phyloP scores from a whole-genome alignment of 2,888 invertebrate species.

The Drosophila phalerata region DNA sequence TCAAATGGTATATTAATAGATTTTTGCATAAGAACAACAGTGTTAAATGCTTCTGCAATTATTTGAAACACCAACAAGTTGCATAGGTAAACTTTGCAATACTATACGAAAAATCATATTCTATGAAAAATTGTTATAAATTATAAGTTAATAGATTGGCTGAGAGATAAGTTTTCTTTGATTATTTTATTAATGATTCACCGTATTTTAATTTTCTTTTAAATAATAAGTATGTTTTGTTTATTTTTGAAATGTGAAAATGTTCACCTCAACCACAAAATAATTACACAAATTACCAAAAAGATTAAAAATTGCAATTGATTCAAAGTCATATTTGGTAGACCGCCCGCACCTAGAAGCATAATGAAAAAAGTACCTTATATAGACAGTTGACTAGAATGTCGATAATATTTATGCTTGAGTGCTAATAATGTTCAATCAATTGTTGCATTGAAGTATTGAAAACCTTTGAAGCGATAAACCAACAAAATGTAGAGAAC shows the following conservation, averaged over 20 bases:
- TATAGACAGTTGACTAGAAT: conserved; percentile 49
- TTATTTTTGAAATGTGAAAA: conserved; percentile 3
- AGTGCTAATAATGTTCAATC: conserved; percentile 80
- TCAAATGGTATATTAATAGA: not conserved
- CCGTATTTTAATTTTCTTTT: not conserved
- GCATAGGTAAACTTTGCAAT: not conserved
- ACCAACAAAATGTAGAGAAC: conserved; percentile 64
- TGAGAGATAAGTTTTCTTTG: not conserved
- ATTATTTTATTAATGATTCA: no score
- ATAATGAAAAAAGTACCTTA: conserved; percentile 24
- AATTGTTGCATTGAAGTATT: conserved; percentile 60
- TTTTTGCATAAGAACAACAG: conserved; percentile 6
- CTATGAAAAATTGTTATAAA: not conserved
- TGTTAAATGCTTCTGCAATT: not conserved
- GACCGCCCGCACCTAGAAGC: conserved; percentile 39
- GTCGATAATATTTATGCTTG: conserved; percentile 73
- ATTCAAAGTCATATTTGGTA: conserved; percentile 6
- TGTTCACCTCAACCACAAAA: conserved; percentile 58
- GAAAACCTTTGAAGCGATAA: conserved; percentile 68
- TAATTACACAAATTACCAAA: conserved; percentile 41
- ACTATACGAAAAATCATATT: no score
- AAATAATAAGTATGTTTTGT: not conserved
- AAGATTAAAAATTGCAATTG: conserved; percentile 18
- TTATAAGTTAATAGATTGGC: not conserved
- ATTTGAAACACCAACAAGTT: not conserved